Evolutionary conservation across 2,113 vertebrate genomes (phyloP).

Genomic region (Hippocampus mohnikei): DNA sequence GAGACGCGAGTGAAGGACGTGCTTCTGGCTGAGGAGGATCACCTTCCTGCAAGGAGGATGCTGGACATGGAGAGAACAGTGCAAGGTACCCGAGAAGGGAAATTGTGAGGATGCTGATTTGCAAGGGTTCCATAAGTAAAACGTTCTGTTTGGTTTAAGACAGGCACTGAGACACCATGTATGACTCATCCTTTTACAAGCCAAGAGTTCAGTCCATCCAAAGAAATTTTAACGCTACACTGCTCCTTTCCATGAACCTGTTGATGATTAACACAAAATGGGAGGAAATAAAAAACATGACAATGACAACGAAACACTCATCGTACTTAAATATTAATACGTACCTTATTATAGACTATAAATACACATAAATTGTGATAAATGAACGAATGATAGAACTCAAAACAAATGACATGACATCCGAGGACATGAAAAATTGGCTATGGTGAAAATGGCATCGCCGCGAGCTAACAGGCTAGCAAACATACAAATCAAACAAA

Average conservation of each 20-base stretch:
- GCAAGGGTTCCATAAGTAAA: conserved; percentile 71
- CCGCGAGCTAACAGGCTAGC: conserved; percentile 33
- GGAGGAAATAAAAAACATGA: conserved; percentile 3
- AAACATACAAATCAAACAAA: conserved; percentile 1
- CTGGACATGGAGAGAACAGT: conserved; percentile 66
- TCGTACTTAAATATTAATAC: background rate
- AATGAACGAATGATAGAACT: background rate
- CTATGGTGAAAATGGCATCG: background rate
- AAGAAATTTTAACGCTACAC: conserved; percentile 10
- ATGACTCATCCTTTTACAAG: conserved; percentile 79
- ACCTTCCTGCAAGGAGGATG: conserved; percentile 27
- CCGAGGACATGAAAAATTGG: background rate
- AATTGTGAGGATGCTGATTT: conserved; percentile 56
- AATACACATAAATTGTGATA: background rate
- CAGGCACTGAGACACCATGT: conserved; percentile 74
- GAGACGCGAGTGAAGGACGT: conserved; percentile 61
- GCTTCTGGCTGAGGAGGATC: conserved; percentile 42
- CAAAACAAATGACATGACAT: background rate
- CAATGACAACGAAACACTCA: background rate
- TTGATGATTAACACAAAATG: conserved; percentile 32
- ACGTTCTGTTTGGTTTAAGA: conserved; percentile 72
- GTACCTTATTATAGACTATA: background rate
- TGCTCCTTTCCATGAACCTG: conserved; percentile 39
- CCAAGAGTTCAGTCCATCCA: conserved; percentile 30
- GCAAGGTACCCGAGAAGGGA: conserved; percentile 38